A percentile compares a stretch with the other conserved stretches of the same genome.
These are phyloP conservation scores for Ibidorhyncha struthersii DNA, from an alignment of 2,113 vertebrate genomes.

Conservation along the genomic window DNA sequence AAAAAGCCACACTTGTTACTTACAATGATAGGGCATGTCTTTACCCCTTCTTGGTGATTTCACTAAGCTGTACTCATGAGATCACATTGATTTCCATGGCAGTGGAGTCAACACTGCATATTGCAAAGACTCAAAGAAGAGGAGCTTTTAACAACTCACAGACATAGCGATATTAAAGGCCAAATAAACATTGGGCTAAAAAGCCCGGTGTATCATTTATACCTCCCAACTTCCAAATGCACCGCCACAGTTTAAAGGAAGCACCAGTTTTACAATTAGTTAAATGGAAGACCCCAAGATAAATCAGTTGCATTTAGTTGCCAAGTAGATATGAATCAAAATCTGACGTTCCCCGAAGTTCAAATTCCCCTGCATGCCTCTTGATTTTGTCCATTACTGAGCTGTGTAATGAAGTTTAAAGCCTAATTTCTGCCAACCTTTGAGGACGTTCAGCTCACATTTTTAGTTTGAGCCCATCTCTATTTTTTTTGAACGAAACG, in stretches of 20 bases:
- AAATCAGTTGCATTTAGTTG: neutral
- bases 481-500: neutral
- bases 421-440: neutral
- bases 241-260: neutral
- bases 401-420: neutral
- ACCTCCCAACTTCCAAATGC: neutral
- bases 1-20: neutral
- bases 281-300: neutral
- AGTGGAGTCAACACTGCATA: neutral
- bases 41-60: neutral
- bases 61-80: neutral
- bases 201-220: neutral
- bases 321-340: neutral
- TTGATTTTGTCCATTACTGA: neutral
- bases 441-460: neutral
- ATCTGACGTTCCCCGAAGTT: neutral
- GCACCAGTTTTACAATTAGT: neutral
- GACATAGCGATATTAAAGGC: neutral
- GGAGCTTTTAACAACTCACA: neutral
- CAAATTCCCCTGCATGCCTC: neutral
- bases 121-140: neutral
- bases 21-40: neutral
- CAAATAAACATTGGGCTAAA: neutral
- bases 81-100: neutral
- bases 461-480: neutral